A percentile compares a stretch with the other conserved stretches of the same genome.
Evolutionary conservation across 37 sponge, comb jelly and placozoan species (phyloP).

Genomic region (Cladorhizidae sp.): DNA sequence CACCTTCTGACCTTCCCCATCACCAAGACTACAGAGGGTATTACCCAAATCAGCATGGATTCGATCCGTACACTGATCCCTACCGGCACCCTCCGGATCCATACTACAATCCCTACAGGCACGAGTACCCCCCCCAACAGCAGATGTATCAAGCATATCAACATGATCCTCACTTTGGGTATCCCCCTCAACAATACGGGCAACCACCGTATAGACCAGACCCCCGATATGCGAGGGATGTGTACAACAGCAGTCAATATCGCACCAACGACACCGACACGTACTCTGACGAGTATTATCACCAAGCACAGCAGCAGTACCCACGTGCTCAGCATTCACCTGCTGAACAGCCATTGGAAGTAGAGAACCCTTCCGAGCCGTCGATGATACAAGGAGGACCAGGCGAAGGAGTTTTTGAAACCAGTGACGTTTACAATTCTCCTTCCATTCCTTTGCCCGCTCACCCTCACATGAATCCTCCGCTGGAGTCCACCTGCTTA

Average conservation of each 20-base stretch:
- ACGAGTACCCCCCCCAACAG: not conserved
- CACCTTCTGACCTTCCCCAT: not conserved
- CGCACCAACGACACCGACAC: too few relatives aligned
- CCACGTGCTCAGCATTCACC: not conserved
- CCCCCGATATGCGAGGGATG: too few relatives aligned
- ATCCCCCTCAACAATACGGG: not conserved
- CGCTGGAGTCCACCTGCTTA: not conserved
- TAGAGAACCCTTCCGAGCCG: conserved; percentile 11
- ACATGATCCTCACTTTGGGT: not conserved
- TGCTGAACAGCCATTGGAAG: not conserved
- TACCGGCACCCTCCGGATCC: not conserved
- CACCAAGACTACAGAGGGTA: not conserved
- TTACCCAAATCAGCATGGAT: not conserved
- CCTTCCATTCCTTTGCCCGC: not conserved
- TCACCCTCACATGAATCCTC: not conserved
- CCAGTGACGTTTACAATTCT: conserved; percentile 15
- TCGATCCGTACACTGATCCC: not conserved
- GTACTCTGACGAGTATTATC: too few relatives aligned
- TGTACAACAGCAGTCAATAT: too few relatives aligned
- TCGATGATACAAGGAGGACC: conserved; percentile 20
- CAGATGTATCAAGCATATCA: conserved; percentile 19
- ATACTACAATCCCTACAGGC: not conserved
- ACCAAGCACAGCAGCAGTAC: too few relatives aligned
- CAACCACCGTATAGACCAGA: not conserved
- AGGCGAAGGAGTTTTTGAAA: conserved; percentile 4